phyloP scores from a whole-genome alignment of 2,113 vertebrate genomes.

The Lasiurus cinereus region DNA sequence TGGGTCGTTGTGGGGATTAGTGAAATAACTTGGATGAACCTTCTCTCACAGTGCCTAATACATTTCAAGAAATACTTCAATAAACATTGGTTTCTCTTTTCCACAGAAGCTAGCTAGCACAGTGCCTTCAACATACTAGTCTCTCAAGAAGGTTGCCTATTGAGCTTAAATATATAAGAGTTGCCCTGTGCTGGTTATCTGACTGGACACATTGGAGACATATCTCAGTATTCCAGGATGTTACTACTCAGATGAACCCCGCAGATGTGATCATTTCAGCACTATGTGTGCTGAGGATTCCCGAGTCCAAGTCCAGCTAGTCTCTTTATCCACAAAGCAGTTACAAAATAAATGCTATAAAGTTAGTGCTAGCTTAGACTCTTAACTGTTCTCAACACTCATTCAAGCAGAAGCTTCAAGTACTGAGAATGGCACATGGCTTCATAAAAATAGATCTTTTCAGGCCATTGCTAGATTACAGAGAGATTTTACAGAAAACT shows the following conservation, averaged over 20 bases:
- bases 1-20: neutral
- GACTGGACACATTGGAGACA: neutral
- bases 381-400: neutral
- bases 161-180: neutral
- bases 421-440: neutral
- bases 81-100: neutral
- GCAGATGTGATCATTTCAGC: neutral
- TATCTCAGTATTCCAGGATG: neutral
- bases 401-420: constrained; percentile 21
- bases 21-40: neutral
- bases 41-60: neutral
- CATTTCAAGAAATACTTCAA: constrained; percentile 20
- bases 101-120: neutral
- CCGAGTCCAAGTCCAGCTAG: neutral
- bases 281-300: neutral
- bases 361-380: neutral
- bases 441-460: constrained; percentile 45
- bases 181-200: neutral
- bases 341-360: constrained; percentile 57
- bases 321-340: constrained; percentile 24
- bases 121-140: neutral
- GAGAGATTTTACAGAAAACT: constrained; percentile 20
- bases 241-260: neutral
- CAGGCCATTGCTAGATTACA: neutral
- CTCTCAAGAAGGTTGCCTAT: neutral